Evolutionary conservation across 2,113 vertebrate genomes (phyloP), one percentile per base, ranked within the genome.

Genomic region (Centrocercus urophasianus): DNA sequence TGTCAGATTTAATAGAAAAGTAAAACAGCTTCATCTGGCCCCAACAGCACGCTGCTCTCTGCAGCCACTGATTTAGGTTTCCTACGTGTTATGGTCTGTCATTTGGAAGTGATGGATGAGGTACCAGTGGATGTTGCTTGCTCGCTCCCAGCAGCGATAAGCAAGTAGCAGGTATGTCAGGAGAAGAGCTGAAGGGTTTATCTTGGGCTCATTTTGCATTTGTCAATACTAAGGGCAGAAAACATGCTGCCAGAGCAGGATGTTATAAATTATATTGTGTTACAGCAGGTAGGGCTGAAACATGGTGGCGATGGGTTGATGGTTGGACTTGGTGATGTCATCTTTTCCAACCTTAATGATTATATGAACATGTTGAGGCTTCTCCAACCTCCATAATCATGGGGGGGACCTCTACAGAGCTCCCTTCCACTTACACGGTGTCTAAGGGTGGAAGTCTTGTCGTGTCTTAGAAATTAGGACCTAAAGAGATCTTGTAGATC

Each of bases 81-180:
- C 84, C 28, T 15, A 4, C 13, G 8, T 0, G 1, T 45, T 56
- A 8, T 0, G 0, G 27, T 2, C 32, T 52, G 61, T 52, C 78
- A 32, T 11, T 15, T 10, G 77, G 40, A 78, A 63, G 4, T 76
- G 92, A 63, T 22, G 36, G 89, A 77, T 92, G 92, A 88, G 54
- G 42, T 28, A 3, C 12, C 7, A 1, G 65, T 3, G 40, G 83
- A 5, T 72, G 59, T 6, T 34, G 11, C 70, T 61, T 50, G 20
- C 40, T 20, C 0, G 0, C 42, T 32, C 48, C 60, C 61, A 30
- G 59, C 59, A 64, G 77, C 1, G 0, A 83, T 27, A 63, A 13
- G 32, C 4, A 10, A 66, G n/a, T 8, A 43, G 32, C 28, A 40
- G 38, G 28, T 25, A 24, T 48, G 65, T 15, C 64, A 69, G 19